phyloP scores from a whole-genome alignment of 2,797 vertebrate species.

The Semotilus atromaculatus region DNA sequence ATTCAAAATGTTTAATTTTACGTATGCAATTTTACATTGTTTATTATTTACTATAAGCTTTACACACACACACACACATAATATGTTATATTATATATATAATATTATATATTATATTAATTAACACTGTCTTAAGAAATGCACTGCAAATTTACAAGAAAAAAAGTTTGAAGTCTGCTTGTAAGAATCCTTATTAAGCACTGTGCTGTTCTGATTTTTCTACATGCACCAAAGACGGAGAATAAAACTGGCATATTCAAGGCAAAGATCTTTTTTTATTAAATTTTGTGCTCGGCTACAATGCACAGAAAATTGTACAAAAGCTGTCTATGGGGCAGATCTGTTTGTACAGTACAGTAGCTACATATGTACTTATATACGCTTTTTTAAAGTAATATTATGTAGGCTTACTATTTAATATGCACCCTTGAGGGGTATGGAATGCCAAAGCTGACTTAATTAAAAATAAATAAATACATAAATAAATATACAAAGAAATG shows the following conservation, averaged over 20 bases:
- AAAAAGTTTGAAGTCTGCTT: not conserved
- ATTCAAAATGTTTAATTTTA: not conserved
- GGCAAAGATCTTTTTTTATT: not conserved
- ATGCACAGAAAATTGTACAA: not conserved
- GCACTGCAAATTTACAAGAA: constrained; percentile 3
- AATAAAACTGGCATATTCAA: not conserved
- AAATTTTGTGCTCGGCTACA: not conserved
- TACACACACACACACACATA: not conserved
- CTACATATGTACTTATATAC: not conserved
- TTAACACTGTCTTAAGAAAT: constrained; percentile 40
- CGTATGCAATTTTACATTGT: constrained; percentile 1
- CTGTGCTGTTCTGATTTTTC: constrained; percentile 3
- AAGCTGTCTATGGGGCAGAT: not conserved
- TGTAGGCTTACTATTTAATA: not conserved
- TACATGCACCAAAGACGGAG: not conserved
- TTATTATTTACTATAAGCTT: not conserved
- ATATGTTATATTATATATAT: too few relatives aligned
- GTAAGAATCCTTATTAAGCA: not conserved
- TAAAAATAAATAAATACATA: too few relatives aligned
- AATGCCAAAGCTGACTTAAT: too few relatives aligned
- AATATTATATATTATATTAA: too few relatives aligned
- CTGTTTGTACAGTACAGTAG: too few relatives aligned
- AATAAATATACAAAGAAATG: too few relatives aligned
- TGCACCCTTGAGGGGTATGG: not conserved
- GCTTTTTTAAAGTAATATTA: not conserved